These are phyloP conservation scores for Mycetomoellerius zeteki DNA, from an alignment of 1,140 invertebrate species.

Conservation along the genomic window DNA sequence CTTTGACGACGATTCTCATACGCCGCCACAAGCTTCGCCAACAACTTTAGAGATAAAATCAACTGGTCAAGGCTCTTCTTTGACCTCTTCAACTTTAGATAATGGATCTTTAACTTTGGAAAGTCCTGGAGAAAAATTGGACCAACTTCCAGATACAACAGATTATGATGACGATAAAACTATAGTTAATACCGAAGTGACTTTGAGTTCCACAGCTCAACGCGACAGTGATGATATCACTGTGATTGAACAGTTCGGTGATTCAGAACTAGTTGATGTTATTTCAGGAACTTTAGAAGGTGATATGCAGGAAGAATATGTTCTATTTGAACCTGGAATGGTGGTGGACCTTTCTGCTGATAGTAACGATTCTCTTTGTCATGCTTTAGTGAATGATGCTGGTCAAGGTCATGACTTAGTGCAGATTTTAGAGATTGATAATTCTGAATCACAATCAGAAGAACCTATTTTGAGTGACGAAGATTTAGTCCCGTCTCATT, in stretches of 20 bases:
- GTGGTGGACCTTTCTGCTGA: conserved; percentile 88
- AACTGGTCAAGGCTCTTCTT: not conserved
- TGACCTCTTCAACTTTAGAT: conserved; percentile 76
- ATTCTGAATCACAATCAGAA: conserved; percentile 80
- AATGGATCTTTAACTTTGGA: conserved; percentile 74
- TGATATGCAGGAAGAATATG: conserved; percentile 88
- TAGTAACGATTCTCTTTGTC: conserved; percentile 88
- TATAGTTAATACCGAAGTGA: conserved; percentile 88
- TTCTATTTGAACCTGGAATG: conserved; percentile 89
- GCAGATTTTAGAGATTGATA: conserved; percentile 85
- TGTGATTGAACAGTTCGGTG: conserved; percentile 88
- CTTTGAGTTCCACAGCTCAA: conserved; percentile 88
- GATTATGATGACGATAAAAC: conserved; percentile 89
- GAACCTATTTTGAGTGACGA: conserved; percentile 82
- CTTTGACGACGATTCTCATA: conserved; percentile 89
- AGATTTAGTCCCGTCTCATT: conserved; percentile 77
- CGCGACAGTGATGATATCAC: conserved; percentile 88
- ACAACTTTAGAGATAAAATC: conserved; percentile 79
- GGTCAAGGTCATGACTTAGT: conserved; percentile 84
- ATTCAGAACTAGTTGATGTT: conserved; percentile 87
- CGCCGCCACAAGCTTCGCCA: conserved; percentile 88
- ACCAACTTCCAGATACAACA: conserved; percentile 86
- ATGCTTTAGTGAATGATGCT: conserved; percentile 83
- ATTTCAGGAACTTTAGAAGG: conserved; percentile 88
- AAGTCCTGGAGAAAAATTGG: conserved; percentile 82